Evolutionary conservation across 1,140 invertebrate species (phyloP).

Genomic region (Cyphomyrmex costatus): DNA sequence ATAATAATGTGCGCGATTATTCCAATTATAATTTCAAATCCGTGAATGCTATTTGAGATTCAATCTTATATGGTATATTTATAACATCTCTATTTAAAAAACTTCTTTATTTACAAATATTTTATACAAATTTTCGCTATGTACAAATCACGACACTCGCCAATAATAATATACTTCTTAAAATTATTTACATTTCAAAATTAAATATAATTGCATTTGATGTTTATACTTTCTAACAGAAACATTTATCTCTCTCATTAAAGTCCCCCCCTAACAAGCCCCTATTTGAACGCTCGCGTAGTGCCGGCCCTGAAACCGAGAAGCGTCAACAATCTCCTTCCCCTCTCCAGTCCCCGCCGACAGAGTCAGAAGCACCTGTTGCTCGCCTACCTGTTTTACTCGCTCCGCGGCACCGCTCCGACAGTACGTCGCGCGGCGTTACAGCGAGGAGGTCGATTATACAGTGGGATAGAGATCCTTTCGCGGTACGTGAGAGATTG

Average conservation of each 20-base stretch:
- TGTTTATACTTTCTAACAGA: too few relatives aligned
- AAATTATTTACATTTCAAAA: too few relatives aligned
- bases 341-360: not conserved
- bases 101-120: too few relatives aligned
- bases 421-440: conserved; percentile 72
- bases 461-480: not conserved
- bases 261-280: not conserved
- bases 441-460: not conserved
- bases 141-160: too few relatives aligned
- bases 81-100: too few relatives aligned
- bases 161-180: too few relatives aligned
- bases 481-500: conserved; percentile 23
- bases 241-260: not conserved
- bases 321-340: conserved; percentile 44
- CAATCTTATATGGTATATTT: too few relatives aligned
- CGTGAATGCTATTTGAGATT: too few relatives aligned
- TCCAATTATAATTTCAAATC: too few relatives aligned
- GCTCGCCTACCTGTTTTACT: conserved; percentile 83
- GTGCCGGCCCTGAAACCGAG: conserved; percentile 3
- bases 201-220: too few relatives aligned
- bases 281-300: not conserved
- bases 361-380: conserved; percentile 83
- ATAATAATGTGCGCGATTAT: too few relatives aligned
- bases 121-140: too few relatives aligned
- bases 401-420: conserved; percentile 69